Evolutionary conservation across 2,888 invertebrate genomes (phyloP).

Genomic region (Taenaris catops): DNA sequence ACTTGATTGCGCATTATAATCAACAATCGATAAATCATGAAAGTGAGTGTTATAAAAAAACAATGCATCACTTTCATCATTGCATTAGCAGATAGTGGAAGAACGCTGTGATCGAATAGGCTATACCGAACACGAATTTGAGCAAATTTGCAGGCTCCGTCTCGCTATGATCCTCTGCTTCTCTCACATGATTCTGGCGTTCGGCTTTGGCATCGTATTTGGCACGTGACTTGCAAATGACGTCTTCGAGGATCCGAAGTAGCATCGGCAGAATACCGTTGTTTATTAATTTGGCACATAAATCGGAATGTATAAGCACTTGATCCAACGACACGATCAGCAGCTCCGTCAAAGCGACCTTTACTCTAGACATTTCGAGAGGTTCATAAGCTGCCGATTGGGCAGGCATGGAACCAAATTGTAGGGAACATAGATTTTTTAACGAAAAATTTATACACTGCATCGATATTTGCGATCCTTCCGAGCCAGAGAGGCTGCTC

Average conservation of each 20-base stretch:
- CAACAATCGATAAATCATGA: too few species aligned
- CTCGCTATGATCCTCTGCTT: constrained; percentile 33
- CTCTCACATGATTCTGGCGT: constrained; percentile 38
- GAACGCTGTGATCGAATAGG: constrained; percentile 79
- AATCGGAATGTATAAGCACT: constrained; percentile 69
- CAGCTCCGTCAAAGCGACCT: constrained; percentile 77
- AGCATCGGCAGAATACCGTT: constrained; percentile 82
- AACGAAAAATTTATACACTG: constrained; percentile 81
- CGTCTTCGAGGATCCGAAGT: constrained; percentile 79
- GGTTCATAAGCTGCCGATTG: constrained; percentile 39
- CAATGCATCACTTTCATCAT: too few species aligned
- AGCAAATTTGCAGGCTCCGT: constrained; percentile 73
- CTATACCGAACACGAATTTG: constrained; percentile 80
- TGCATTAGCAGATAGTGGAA: constrained; percentile 80
- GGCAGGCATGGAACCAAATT: constrained; percentile 73
- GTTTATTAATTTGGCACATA: constrained; percentile 78
- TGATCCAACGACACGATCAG: constrained; percentile 79
- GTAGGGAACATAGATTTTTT: constrained; percentile 79
- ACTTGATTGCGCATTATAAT: too few species aligned
- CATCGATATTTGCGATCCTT: constrained; percentile 76
- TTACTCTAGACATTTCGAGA: constrained; percentile 64
- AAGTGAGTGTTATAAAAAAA: too few species aligned
- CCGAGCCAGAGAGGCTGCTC: constrained; percentile 67
- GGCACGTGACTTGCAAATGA: constrained; percentile 53
- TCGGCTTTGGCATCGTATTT: constrained; percentile 39